Evolutionary conservation across 2,797 vertebrate species (phyloP), one percentile per base, ranked within the genome.

Genomic region (Xenentodon cancila): DNA sequence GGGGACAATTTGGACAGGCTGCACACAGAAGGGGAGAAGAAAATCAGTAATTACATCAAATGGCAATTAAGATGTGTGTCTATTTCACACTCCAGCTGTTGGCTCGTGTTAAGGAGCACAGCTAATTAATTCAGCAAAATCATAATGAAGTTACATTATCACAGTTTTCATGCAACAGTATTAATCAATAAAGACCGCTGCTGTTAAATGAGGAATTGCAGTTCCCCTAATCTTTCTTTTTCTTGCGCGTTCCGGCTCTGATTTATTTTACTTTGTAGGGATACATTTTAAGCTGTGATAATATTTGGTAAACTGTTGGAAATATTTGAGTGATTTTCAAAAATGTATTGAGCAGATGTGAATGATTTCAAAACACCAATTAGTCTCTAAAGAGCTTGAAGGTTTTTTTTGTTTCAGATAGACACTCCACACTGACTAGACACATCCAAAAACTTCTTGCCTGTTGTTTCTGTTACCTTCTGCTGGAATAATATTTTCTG

Each of bases 71-170:
- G 70, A 78, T 22, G 52, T 44, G 57, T 69, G 62, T 84, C 59
- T 85, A 53, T 88, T 88, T 84, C 84, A 86, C 82, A 75, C 81
- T 84, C 48, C 70, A 85, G 81, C 76, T 82, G 83, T 63, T 79
- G 51, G 61, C 46, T 62, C 30, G 11, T 82, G 82, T 76, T 69
- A 63, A 64, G 58, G 46, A 75, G 65, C 32, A 64, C 73, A 71
- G 65, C 63, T 76, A 69, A 88, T 88, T 78, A 80, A 84, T 68
- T 77, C 64, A 61, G 50, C 64, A 43, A 45, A 49, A 49, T 62
- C 27, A 54, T 67, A 71, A 79, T 68, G 42, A 68, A 48, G 54
- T 78, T 83, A 56, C 64, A 71, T 65, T 63, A 20, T 58, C 19
- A 7, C 47, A 9, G 40, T 74, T 71, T 78, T 80, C 50, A 60